Percentiles rank a stretch among this genome's conserved stretches.
These are phyloP conservation scores for Bradypodion pumilum DNA, from an alignment of 2,797 vertebrate genomes.

Conservation along the genomic window DNA sequence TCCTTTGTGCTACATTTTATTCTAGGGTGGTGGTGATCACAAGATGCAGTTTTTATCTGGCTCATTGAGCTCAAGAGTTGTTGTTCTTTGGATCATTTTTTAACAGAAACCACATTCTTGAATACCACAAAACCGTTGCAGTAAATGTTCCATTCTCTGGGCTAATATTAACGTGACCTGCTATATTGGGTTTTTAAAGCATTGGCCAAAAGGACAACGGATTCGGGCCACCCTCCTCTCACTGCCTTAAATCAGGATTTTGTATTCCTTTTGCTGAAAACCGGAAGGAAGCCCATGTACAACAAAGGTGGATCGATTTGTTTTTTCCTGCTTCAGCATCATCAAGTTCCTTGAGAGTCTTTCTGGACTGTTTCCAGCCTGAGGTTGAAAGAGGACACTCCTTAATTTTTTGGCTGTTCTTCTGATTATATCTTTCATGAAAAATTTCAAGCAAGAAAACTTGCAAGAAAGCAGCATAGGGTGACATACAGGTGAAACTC, in stretches of 20 bases:
- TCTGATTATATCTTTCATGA: not conserved
- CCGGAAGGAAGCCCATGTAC: not conserved
- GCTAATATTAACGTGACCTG: conserved; percentile 4
- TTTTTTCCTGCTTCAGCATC: conserved; percentile 1
- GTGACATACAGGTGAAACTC: too few species aligned
- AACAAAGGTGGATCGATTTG: not conserved
- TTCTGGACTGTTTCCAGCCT: not conserved
- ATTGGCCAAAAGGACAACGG: not conserved
- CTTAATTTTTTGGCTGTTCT: not conserved
- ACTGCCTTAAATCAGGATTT: not conserved
- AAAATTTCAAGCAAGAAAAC: not conserved
- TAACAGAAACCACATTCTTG: conserved; percentile 15
- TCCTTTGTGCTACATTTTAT: not conserved
- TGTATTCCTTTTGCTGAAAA: conserved; percentile 8
- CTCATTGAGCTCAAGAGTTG: not conserved
- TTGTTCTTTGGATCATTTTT: conserved; percentile 23
- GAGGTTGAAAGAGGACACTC: not conserved
- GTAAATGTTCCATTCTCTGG: not conserved
- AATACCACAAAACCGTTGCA: not conserved
- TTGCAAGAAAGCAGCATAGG: too few species aligned
- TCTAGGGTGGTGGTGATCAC: not conserved
- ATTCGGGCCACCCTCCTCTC: not conserved
- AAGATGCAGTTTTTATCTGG: conserved; percentile 5
- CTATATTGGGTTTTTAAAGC: not conserved
- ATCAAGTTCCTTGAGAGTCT: not conserved